Evolutionary conservation across 1,140 invertebrate genomes (phyloP).

Genomic region (Samia ricini): DNA sequence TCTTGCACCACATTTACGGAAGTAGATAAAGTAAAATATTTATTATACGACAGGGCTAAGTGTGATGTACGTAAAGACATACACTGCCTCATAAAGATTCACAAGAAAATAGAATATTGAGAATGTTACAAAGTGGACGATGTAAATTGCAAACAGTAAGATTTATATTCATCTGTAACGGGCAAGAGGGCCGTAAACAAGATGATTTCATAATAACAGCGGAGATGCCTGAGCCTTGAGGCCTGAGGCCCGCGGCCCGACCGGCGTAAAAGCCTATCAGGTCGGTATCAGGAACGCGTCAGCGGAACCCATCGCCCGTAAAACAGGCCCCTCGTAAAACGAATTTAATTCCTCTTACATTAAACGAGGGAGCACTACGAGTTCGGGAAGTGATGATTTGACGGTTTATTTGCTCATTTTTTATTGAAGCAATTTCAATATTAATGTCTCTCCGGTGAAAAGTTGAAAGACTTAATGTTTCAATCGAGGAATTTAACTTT

Average conservation of each 20-base stretch:
- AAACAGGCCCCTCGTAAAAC: slow-evolving; percentile 30
- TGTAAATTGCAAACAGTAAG: slow-evolving; percentile 12
- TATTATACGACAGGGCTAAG: too few relatives aligned
- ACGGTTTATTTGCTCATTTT: slow-evolving; percentile 14
- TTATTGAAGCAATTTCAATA: slow-evolving; percentile 3
- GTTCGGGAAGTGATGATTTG: slow-evolving; percentile 17
- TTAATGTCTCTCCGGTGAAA: not conserved
- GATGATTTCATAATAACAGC: slow-evolving; percentile 34
- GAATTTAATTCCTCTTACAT: slow-evolving; percentile 32
- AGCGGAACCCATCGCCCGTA: slow-evolving; percentile 17
- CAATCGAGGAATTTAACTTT: too few relatives aligned
- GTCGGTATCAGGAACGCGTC: slow-evolving; percentile 21
- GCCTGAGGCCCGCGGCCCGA: not conserved
- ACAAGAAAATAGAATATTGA: not conserved
- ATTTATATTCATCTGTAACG: slow-evolving; percentile 12
- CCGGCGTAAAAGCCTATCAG: slow-evolving; percentile 24
- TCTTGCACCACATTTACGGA: too few relatives aligned
- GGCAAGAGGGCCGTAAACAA: slow-evolving; percentile 27
- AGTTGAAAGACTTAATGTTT: too few relatives aligned
- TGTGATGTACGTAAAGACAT: not conserved
- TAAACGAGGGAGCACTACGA: slow-evolving; percentile 18
- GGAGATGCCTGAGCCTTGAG: slow-evolving; percentile 1
- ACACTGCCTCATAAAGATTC: not conserved
- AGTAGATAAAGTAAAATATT: too few relatives aligned
- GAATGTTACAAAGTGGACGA: not conserved